These are phyloP conservation scores for Macrobrachium rosenbergii DNA, from an alignment of 1,140 invertebrate genomes.

Conservation along the genomic window DNA sequence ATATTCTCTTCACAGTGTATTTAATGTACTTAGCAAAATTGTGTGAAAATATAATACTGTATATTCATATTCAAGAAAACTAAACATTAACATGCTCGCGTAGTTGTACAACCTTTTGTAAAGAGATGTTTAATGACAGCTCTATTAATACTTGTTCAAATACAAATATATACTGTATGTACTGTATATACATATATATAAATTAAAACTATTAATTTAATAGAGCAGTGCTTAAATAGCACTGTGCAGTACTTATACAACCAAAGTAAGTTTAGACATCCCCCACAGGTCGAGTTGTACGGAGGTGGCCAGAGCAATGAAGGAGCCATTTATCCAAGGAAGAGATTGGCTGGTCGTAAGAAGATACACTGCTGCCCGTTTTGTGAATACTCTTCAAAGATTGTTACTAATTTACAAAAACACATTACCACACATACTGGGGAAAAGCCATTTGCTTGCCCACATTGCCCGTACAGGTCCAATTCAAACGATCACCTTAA, in stretches of 20 bases:
- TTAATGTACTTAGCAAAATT: too few relatives aligned
- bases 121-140: too few relatives aligned
- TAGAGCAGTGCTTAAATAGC: background rate
- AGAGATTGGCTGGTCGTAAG: slow-evolving; percentile 4
- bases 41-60: too few relatives aligned
- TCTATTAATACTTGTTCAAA: too few relatives aligned
- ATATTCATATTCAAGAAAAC: too few relatives aligned
- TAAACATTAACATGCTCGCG: too few relatives aligned
- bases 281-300: slow-evolving; percentile 48
- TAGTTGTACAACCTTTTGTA: too few relatives aligned
- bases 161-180: too few relatives aligned
- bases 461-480: slow-evolving; percentile 21
- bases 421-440: slow-evolving; percentile 37
- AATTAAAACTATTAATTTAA: background rate
- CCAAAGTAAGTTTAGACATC: slow-evolving; percentile 4
- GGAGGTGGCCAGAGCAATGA: slow-evolving; percentile 13
- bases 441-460: slow-evolving; percentile 38
- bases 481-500: slow-evolving; percentile 26
- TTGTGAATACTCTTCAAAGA: slow-evolving; percentile 37
- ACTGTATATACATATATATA: too few relatives aligned
- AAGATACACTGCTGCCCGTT: slow-evolving; percentile 39
- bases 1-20: too few relatives aligned
- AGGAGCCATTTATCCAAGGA: background rate
- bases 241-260: slow-evolving; percentile 23
- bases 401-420: slow-evolving; percentile 22